phyloP scores from a whole-genome alignment of 2,797 vertebrate genomes.

The Xenops minutus region DNA sequence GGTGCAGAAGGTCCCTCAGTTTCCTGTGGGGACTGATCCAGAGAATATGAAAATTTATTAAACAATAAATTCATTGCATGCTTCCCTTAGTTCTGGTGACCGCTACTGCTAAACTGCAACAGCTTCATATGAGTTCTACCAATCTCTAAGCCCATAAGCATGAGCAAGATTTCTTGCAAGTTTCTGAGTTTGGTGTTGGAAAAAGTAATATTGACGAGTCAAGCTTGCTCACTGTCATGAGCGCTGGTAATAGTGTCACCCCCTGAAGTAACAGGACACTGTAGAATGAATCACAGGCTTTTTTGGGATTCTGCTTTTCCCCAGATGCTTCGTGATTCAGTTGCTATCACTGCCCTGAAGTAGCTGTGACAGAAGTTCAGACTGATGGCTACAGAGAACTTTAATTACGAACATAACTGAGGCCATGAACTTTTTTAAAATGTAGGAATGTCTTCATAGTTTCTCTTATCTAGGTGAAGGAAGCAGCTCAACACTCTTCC shows the following conservation, averaged over 20 bases:
- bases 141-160: not conserved
- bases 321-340: constrained; percentile 34
- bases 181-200: not conserved
- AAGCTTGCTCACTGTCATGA: constrained; percentile 43
- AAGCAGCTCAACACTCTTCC: not conserved
- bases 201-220: constrained; percentile 14
- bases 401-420: not conserved
- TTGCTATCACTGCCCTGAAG: not conserved
- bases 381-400: not conserved
- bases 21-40: not conserved
- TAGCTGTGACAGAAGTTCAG: not conserved
- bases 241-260: not conserved
- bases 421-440: not conserved
- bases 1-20: not conserved
- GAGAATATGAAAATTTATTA: not conserved
- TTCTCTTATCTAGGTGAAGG: not conserved
- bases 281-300: constrained; percentile 64
- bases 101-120: not conserved
- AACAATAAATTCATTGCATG: not conserved
- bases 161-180: not conserved
- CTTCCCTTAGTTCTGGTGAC: not conserved
- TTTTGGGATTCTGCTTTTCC: constrained; percentile 48
- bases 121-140: not conserved
- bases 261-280: constrained; percentile 13
- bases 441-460: not conserved